phyloP scores from a whole-genome alignment of 2,888 invertebrate genomes.

The Drosophila seclusa region DNA sequence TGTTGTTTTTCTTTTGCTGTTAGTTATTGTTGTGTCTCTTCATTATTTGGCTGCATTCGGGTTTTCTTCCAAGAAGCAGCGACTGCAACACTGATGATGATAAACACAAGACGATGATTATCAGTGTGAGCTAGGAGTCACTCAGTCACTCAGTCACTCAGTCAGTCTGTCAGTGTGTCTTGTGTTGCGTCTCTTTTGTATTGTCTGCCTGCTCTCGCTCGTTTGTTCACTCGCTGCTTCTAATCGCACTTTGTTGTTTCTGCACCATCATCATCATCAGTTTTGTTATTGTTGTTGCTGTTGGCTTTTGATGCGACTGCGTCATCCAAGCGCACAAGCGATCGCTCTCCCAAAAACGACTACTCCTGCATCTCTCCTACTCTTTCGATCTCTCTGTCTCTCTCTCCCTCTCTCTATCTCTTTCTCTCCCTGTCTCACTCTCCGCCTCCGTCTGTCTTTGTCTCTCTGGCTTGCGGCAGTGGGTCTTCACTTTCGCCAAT shows the following conservation, averaged over 20 bases:
- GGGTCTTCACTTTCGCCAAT: slow-evolving; percentile 83
- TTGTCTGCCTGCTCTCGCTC: slow-evolving; percentile 9
- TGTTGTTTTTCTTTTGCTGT: slow-evolving; percentile 52
- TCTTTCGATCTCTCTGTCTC: slow-evolving; percentile 5
- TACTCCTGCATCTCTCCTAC: slow-evolving; percentile 13
- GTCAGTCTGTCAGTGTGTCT: slow-evolving; percentile 44
- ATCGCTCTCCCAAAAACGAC: slow-evolving; percentile 22
- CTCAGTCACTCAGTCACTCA: slow-evolving; percentile 50
- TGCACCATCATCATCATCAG: slow-evolving; percentile 75
- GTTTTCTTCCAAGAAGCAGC: slow-evolving; percentile 73
- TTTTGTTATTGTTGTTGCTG: slow-evolving; percentile 56
- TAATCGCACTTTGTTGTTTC: slow-evolving; percentile 71
- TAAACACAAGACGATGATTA: slow-evolving; percentile 32
- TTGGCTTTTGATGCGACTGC: slow-evolving; percentile 69
- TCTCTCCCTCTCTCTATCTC: slow-evolving; percentile 22
- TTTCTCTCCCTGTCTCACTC: slow-evolving; percentile 7
- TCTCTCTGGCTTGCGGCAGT: slow-evolving; percentile 75
- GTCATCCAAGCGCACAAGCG: slow-evolving; percentile 53
- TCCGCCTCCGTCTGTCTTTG: slow-evolving; percentile 9
- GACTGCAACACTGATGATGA: slow-evolving; percentile 53
- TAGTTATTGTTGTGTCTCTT: slow-evolving; percentile 46
- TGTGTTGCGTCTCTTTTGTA: slow-evolving; percentile 22
- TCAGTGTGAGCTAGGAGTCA: slow-evolving; percentile 39
- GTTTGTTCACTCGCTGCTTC: slow-evolving; percentile 44
- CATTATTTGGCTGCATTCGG: slow-evolving; percentile 60